These are phyloP conservation scores for Marasmarcha lunaedactyla DNA, from an alignment of 2,888 invertebrate genomes.

Conservation along the genomic window DNA sequence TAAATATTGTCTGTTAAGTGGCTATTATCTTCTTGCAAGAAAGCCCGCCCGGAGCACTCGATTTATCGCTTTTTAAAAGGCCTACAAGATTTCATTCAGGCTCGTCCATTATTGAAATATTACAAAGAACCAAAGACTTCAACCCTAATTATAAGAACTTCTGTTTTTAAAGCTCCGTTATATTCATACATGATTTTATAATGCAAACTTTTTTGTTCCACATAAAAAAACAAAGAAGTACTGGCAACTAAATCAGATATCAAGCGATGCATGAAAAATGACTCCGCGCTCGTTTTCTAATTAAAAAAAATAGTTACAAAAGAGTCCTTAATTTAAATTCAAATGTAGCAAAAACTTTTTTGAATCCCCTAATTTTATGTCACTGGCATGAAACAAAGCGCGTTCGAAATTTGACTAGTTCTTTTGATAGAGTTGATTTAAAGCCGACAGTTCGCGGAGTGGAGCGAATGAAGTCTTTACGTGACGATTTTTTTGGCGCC, in stretches of 20 bases:
- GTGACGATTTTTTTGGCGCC: slow-evolving; percentile 23
- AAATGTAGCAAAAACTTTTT: slow-evolving; percentile 43
- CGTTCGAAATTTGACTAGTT: slow-evolving; percentile 49
- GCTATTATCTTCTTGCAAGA: no score
- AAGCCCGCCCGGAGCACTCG: no score
- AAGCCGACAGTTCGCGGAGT: slow-evolving; percentile 40
- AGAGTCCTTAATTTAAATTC: slow-evolving; percentile 52
- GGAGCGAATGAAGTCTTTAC: slow-evolving; percentile 31
- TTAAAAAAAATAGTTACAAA: slow-evolving; percentile 59
- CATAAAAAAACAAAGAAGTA: slow-evolving; percentile 26
- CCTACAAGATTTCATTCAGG: no score
- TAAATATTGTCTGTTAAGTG: no score
- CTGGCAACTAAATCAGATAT: slow-evolving; percentile 63
- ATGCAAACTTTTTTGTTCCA: neutral
- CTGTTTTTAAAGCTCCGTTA: no score
- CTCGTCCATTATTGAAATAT: no score
- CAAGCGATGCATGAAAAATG: slow-evolving; percentile 69
- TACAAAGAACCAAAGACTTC: no score
- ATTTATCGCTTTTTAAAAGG: no score
- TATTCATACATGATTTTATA: no score
- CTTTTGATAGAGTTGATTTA: slow-evolving; percentile 57
- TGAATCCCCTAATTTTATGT: slow-evolving; percentile 35
- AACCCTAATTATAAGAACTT: no score
- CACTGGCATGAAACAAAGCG: slow-evolving; percentile 54
- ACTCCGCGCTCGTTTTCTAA: slow-evolving; percentile 43